Percentiles rank a stretch among this genome's conserved stretches.
These are phyloP conservation scores for Steinernema feltiae DNA, from an alignment of 1,140 invertebrate genomes.

Conservation along the genomic window DNA sequence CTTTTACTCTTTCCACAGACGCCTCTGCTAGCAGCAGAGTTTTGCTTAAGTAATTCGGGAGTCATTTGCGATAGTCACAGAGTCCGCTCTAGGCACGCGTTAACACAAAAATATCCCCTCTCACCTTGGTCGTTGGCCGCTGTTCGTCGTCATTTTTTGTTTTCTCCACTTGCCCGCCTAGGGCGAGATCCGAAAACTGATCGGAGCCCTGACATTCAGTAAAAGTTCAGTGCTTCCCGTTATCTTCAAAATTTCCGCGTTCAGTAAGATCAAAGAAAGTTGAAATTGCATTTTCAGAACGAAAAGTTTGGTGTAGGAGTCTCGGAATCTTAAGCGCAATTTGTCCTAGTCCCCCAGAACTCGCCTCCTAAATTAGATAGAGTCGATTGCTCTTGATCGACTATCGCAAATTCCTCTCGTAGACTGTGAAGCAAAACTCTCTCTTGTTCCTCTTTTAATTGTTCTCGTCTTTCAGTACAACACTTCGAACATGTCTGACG, in stretches of 20 bases:
- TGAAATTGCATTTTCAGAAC: not conserved
- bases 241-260: not conserved
- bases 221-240: not conserved
- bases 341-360: not conserved
- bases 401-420: constrained; percentile 3
- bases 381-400: not conserved
- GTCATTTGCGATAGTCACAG: constrained; percentile 11
- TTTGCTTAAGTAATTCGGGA: not conserved
- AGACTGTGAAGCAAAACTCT: too few species aligned
- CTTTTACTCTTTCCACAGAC: not conserved
- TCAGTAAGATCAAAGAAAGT: not conserved
- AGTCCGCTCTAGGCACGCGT: constrained; percentile 5
- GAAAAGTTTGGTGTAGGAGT: not conserved
- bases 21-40: not conserved
- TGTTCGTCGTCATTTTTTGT: constrained; percentile 7
- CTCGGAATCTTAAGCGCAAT: not conserved
- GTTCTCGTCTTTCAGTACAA: not conserved
- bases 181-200: not conserved
- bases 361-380: too few species aligned
- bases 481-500: constrained; percentile 17
- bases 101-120: constrained; percentile 14
- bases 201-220: not conserved
- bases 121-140: not conserved
- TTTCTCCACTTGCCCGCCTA: not conserved
- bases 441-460: not conserved